These are phyloP conservation scores for Parauchenoglanis punctatus DNA, from an alignment of 2,797 vertebrate genomes.

Conservation along the genomic window DNA sequence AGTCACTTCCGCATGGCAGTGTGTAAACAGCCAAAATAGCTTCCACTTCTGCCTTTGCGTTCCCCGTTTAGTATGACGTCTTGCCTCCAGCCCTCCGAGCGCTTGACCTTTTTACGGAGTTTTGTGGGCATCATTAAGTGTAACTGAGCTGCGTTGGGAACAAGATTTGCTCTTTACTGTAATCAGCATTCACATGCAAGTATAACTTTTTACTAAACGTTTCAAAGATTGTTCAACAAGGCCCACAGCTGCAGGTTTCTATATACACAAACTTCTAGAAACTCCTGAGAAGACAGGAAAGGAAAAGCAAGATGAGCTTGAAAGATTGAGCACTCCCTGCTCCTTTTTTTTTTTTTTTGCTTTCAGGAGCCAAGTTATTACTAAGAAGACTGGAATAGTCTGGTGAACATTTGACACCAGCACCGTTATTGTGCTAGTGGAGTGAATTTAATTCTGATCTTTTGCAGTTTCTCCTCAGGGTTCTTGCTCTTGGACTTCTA, in stretches of 20 bases:
- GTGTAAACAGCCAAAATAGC: background rate
- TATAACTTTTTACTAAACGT: background rate
- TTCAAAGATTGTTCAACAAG: background rate
- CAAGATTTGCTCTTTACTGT: background rate
- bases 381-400: background rate
- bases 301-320: background rate
- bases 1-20: too few species aligned
- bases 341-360: slow-evolving; percentile 52
- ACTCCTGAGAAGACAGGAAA: background rate
- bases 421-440: background rate
- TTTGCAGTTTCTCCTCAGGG: background rate
- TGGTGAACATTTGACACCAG: background rate
- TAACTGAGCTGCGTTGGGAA: background rate
- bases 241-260: background rate
- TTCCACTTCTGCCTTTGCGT: background rate
- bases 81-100: background rate
- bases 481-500: background rate
- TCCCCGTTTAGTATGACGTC: background rate
- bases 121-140: background rate
- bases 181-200: too few species aligned
- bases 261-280: background rate
- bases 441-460: background rate
- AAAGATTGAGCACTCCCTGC: background rate
- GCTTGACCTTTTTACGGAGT: background rate
- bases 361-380: slow-evolving; percentile 20